Conservation (phyloP, 2,113 vertebrate species). For the Hystrix cristata region DNA sequence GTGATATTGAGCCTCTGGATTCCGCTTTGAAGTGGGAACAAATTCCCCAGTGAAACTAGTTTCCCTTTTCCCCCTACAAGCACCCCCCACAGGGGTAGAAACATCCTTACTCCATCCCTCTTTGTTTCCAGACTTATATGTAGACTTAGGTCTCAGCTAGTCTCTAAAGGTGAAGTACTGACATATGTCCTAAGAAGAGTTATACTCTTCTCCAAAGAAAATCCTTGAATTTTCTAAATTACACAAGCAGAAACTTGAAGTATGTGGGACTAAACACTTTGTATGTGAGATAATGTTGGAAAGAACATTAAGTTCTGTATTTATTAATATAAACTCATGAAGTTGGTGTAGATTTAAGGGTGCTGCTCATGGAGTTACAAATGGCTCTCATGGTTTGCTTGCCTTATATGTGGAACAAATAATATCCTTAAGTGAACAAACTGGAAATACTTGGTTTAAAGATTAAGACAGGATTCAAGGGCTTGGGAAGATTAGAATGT, state of each 20-base stretch:
- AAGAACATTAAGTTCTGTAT: not conserved
- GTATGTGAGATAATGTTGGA: not conserved
- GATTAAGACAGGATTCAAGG: no score
- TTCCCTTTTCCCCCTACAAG: not conserved
- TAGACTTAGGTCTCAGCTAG: not conserved
- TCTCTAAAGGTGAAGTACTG: not conserved
- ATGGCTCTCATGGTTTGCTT: not conserved
- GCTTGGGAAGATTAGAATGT: not conserved
- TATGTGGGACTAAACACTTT: not conserved
- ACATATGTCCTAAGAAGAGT: not conserved
- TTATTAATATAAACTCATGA: not conserved
- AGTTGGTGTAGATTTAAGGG: not conserved
- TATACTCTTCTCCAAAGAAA: not conserved
- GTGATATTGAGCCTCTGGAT: not conserved
- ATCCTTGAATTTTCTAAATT: not conserved
- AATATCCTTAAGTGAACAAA: no score
- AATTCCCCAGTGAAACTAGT: not conserved
- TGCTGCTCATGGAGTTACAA: not conserved
- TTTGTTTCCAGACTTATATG: not conserved
- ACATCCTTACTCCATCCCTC: fast-evolving
- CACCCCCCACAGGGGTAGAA: fast-evolving
- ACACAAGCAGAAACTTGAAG: not conserved
- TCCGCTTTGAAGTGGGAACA: not conserved
- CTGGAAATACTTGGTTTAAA: not conserved
- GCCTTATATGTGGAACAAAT: not conserved